These are phyloP conservation scores for Frankliniella intonsa DNA, from an alignment of 2,888 invertebrate species.

Conservation along the genomic window DNA sequence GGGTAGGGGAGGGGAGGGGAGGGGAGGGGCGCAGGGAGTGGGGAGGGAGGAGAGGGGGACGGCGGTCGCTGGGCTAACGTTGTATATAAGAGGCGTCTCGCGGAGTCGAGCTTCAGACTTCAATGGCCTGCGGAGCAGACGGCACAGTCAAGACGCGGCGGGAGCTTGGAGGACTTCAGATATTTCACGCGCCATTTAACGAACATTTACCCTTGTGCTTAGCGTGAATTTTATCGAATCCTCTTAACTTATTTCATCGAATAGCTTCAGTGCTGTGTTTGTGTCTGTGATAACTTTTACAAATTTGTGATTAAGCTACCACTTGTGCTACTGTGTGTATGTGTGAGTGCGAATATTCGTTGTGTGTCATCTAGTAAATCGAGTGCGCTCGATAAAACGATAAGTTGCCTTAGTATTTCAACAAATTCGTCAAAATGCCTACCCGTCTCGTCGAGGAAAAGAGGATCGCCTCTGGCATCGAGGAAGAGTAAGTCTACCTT, in stretches of 20 bases:
- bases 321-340: neutral
- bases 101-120: neutral
- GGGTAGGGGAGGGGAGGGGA: neutral
- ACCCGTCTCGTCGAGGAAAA: neutral
- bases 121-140: neutral
- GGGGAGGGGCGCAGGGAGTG: neutral
- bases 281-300: neutral
- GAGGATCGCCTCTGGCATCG: neutral
- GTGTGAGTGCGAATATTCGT: neutral
- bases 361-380: neutral
- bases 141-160: neutral
- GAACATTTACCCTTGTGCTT: neutral
- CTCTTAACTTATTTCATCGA: neutral
- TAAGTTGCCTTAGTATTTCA: neutral
- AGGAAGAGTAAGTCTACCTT: neutral
- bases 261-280: slow-evolving; percentile 3
- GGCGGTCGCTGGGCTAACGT: neutral
- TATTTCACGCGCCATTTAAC: neutral
- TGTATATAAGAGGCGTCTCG: neutral
- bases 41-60: neutral
- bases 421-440: neutral
- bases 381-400: neutral
- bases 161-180: neutral
- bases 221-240: neutral
- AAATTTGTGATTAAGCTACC: neutral